Evolutionary conservation across 2,797 vertebrate genomes (phyloP), one percentile per base, ranked within the genome.

Genomic region (Chelon labrosus): DNA sequence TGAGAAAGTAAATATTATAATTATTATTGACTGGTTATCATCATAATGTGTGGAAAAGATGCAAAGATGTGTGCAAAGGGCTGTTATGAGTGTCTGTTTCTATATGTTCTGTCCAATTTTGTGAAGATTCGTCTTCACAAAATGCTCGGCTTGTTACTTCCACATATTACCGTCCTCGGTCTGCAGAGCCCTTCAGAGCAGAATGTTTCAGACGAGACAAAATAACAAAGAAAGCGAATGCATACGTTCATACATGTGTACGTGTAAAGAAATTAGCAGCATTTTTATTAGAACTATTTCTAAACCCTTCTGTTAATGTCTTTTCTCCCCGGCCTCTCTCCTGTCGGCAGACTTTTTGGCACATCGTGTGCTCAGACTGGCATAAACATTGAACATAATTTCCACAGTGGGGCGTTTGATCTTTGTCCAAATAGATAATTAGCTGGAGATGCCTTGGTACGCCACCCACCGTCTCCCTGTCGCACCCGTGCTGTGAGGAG

Each of bases 341-440:
- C 41, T 56, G 14, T 42, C 50, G 56, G 46, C 49, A 70, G 68
- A 80, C 41, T 57, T 69, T 73, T 61, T 76, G 79, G 59, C 59
- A 69, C 53, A 64, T 82, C 3, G 42, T 67, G 75, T 47, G 61
- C 58, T 74, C 62, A 80, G 50, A 69, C 76, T 85, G 66, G 67
- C 76, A 69, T 73, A 70, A 83, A 82, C 75, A 85, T 63, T 81
- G 61, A 84, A 73, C 82, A 80, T 80, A 50, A 89, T 83, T 84
- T 85, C 67, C 76, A 75, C 83, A 78, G 84, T 79, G 47, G 80
- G 64, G 66, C 75, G 75, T 86, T 88, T 89, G 81, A 84, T 88
- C 76, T 86, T 82, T 79, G 77, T 82, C 82, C 85, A 90, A 85
- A 88, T 85, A 80, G 66, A 90, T 89, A 86, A 90, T 92, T 88